Base-by-base conservation (phyloP, 2,797 vertebrate genomes). In the Platalea minor region DNA sequence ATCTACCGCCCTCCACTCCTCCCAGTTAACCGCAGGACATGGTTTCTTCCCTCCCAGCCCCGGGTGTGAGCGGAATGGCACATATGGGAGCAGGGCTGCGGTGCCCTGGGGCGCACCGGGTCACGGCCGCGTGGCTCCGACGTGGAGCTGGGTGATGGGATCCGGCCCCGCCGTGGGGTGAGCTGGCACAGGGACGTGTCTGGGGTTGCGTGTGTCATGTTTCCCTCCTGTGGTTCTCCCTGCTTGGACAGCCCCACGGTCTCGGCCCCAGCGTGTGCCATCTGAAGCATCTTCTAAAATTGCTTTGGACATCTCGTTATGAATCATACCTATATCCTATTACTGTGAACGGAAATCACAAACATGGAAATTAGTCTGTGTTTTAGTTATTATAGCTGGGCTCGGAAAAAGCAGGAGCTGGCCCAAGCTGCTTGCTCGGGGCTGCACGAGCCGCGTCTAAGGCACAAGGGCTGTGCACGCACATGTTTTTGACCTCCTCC, bases 391-490 rank as follows among this genome's bases (percentile, higher is more conserved):
- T 41, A 1, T 33, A 77, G 56, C 75, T 70, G 78, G 88, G 96
- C 96, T 97, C 10, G 3, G 86, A 91, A 97, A 94, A 96, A 89
- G 91, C 93, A 90, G 93, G 91, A 97, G 94, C 70, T 19, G 29
- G 96, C 96, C 93, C 87, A 64, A 91, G 94, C 93, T 83, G 19
- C 89, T 93, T 78, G 89, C 93, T 90, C 28, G 35, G 92, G 89
- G 94, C 96, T 93, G 93, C 23, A 19, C 5, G 39, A 95, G 91
- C 88, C 1, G 0, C 33, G 15, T 67, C 68, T n/a, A 60, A 67
- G 96, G 93, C 95, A 51, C 26, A 24, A 88, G 92, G 87, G 18
- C 82, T 29, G 94, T 41, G 64, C 53, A 20, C 74, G 69, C 57
- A 28, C 20, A 7, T 80, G 82, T 31, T 76, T 96, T 78, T 61